Conservation (phyloP, 2,888 invertebrate species). For the Pedicia rivosa region DNA sequence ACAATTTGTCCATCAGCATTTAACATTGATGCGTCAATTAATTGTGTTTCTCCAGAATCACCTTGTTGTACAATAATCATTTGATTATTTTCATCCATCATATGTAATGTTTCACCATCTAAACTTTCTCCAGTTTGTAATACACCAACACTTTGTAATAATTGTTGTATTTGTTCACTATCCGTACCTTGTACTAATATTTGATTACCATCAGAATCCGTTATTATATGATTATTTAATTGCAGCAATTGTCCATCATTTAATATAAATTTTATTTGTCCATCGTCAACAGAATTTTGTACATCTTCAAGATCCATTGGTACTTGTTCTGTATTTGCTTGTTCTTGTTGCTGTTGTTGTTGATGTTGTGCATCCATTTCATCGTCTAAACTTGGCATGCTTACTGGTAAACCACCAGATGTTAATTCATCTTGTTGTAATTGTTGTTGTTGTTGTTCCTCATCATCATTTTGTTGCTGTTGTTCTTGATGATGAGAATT, state of each 20-base stretch:
- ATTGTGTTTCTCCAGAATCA: slow-evolving; percentile 29
- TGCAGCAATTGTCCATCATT: slow-evolving; percentile 31
- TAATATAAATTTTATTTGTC: slow-evolving; percentile 31
- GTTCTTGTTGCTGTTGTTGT: slow-evolving; percentile 8
- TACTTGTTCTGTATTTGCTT: slow-evolving; percentile 20
- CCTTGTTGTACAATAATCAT: slow-evolving; percentile 32
- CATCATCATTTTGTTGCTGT: slow-evolving; percentile 8
- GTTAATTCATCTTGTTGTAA: slow-evolving; percentile 11
- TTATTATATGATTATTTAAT: slow-evolving; percentile 30
- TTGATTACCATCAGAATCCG: slow-evolving; percentile 32
- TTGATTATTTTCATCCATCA: slow-evolving; percentile 31
- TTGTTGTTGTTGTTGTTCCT: slow-evolving; percentile 8
- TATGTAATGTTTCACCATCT: slow-evolving; percentile 31
- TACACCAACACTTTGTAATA: slow-evolving; percentile 30
- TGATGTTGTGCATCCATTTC: slow-evolving; percentile 24
- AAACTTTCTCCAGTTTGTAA: slow-evolving; percentile 29
- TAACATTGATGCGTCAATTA: slow-evolving; percentile 29
- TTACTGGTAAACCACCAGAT: slow-evolving; percentile 21
- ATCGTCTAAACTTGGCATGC: slow-evolving; percentile 31
- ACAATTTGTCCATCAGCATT: slow-evolving; percentile 31
- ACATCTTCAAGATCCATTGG: slow-evolving; percentile 31
- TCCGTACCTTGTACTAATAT: slow-evolving; percentile 28
- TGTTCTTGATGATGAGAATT: slow-evolving; percentile 6
- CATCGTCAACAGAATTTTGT: slow-evolving; percentile 30
- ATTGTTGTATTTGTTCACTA: slow-evolving; percentile 30